These are phyloP conservation scores for Ceramica pisi DNA, from an alignment of 2,888 invertebrate species.

Conservation along the genomic window DNA sequence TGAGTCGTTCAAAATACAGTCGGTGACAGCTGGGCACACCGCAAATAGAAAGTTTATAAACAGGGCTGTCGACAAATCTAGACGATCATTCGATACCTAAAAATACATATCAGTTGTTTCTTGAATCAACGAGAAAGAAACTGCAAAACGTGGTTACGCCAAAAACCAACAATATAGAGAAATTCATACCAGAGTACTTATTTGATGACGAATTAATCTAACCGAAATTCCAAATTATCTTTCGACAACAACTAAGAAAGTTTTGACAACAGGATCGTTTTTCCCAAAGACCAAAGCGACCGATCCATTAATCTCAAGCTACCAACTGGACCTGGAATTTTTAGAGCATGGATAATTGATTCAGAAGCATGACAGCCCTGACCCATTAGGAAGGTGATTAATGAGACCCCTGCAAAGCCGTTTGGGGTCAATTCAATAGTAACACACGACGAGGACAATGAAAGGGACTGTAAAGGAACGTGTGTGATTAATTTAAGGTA, in stretches of 20 bases:
- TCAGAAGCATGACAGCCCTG: conserved; percentile 43
- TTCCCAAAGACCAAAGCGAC: conserved; percentile 2
- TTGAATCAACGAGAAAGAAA: neutral
- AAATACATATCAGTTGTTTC: neutral
- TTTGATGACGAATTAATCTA: neutral
- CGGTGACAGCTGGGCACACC: conserved; percentile 29
- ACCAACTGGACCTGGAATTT: conserved; percentile 28
- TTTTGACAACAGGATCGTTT: neutral
- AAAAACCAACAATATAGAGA: neutral
- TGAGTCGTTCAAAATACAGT: conserved; percentile 15
- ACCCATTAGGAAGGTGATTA: conserved; percentile 58
- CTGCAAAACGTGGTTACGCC: neutral
- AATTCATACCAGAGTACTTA: neutral
- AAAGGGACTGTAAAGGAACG: conserved; percentile 32
- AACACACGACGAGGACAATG: conserved; percentile 36
- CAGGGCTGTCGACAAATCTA: conserved; percentile 31
- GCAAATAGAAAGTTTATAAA: conserved; percentile 45
- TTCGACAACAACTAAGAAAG: conserved; percentile 6
- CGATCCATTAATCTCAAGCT: conserved; percentile 36
- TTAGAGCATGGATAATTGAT: conserved; percentile 51
- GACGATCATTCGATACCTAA: neutral
- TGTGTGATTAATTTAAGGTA: conserved; percentile 58
- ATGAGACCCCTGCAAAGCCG: conserved; percentile 46
- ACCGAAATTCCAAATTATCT: neutral
- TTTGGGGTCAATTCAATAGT: conserved; percentile 55